phyloP scores from a whole-genome alignment of 2,797 vertebrate species.

The Oreonectes daqikongensis region DNA sequence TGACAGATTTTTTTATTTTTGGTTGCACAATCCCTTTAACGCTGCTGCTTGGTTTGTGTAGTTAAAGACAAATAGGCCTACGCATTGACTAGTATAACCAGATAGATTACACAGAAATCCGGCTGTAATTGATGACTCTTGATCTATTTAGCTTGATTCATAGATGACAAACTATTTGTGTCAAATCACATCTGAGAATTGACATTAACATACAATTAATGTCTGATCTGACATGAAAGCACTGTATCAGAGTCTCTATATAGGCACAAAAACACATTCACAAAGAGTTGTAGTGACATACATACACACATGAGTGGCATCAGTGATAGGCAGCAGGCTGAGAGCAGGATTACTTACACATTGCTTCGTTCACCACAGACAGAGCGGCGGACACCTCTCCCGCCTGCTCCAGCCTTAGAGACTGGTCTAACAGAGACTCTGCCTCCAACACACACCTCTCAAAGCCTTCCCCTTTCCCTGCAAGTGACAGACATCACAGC shows the following conservation, averaged over 20 bases:
- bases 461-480: slow-evolving; percentile 90
- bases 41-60: background rate
- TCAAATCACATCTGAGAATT: background rate
- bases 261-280: slow-evolving; percentile 16
- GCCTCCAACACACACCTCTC: slow-evolving; percentile 91
- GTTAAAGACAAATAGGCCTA: background rate
- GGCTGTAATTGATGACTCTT: too few species aligned
- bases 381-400: slow-evolving; percentile 90
- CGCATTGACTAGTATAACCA: background rate
- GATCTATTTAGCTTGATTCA: background rate
- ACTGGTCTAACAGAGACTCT: slow-evolving; percentile 92
- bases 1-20: background rate
- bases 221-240: background rate
- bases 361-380: slow-evolving; percentile 92
- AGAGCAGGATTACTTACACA: slow-evolving; percentile 88
- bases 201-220: background rate
- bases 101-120: background rate
- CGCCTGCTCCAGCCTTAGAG: slow-evolving; percentile 91
- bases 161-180: background rate
- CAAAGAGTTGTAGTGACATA: background rate
- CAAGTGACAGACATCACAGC: slow-evolving; percentile 64
- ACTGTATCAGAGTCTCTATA: background rate
- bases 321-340: slow-evolving; percentile 34
- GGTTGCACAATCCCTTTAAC: background rate
- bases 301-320: background rate